Conservation (phyloP, 2,888 invertebrate genomes). For the Quadriops clusia region DNA sequence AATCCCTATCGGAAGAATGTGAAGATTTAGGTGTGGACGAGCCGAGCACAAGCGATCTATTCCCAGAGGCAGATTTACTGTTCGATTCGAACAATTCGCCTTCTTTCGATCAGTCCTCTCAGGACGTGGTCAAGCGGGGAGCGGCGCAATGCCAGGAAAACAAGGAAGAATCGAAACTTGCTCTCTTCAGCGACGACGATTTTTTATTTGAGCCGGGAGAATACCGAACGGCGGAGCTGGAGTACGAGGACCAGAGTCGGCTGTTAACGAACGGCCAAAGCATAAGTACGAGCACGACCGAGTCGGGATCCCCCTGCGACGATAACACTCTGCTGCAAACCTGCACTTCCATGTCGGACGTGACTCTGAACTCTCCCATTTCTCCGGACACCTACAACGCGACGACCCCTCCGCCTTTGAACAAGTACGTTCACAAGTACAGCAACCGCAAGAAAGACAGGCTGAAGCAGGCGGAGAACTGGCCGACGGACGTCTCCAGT, state of each 20-base stretch:
- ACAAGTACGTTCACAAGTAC: constrained; percentile 37
- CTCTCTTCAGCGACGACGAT: constrained; percentile 33
- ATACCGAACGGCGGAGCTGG: constrained; percentile 28
- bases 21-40: constrained; percentile 70
- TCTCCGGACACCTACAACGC: constrained; percentile 30
- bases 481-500: constrained; percentile 28
- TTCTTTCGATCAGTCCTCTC: constrained; percentile 35
- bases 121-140: constrained; percentile 18
- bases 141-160: constrained; percentile 14
- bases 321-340: constrained; percentile 33
- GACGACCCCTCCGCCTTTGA: constrained; percentile 25
- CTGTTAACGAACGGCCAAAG: constrained; percentile 30
- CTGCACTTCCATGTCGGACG: constrained; percentile 34
- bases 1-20: constrained; percentile 66
- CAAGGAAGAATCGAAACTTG: constrained; percentile 24
- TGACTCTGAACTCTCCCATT: constrained; percentile 34
- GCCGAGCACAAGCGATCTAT: constrained; percentile 66
- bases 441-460: constrained; percentile 33
- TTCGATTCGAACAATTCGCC: constrained; percentile 64
- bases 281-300: constrained; percentile 24
- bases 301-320: constrained; percentile 28
- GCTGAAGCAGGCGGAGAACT: constrained; percentile 21
- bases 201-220: constrained; percentile 34
- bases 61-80: constrained; percentile 63
- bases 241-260: constrained; percentile 23